Evolutionary conservation across 1,140 invertebrate species (phyloP).

Genomic region (Atopsyche davidsoni): DNA sequence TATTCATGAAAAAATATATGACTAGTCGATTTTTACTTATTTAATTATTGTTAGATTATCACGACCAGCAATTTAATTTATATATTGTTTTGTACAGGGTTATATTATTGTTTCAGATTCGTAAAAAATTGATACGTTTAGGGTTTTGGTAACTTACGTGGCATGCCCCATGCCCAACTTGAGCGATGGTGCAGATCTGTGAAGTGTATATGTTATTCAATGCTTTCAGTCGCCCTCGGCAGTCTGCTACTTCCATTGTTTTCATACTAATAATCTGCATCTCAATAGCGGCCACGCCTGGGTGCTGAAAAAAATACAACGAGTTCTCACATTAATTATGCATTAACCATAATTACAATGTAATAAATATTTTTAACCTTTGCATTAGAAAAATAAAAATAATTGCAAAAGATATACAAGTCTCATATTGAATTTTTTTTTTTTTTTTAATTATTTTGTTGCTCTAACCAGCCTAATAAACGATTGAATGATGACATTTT

Average conservation of each 20-base stretch:
- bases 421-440: too few species aligned
- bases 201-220: constrained; percentile 33
- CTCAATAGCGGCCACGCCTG: constrained; percentile 5
- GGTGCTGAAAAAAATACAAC: constrained; percentile 11
- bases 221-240: constrained; percentile 1
- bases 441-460: too few species aligned
- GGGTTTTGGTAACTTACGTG: constrained; percentile 30
- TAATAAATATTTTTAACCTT: too few species aligned
- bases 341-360: too few species aligned
- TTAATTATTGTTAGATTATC: not conserved
- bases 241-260: constrained; percentile 6
- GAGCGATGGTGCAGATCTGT: constrained; percentile 52
- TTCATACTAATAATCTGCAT: constrained; percentile 17
- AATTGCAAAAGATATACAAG: too few species aligned
- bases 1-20: too few species aligned
- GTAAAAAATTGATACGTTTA: not conserved
- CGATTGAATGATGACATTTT: too few species aligned
- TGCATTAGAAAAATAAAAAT: too few species aligned
- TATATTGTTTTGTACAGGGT: not conserved
- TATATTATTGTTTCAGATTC: not conserved
- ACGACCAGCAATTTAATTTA: not conserved
- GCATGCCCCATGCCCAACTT: constrained; percentile 50
- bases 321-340: not conserved
- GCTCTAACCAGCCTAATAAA: too few species aligned
- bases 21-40: not conserved